Percentiles rank a stretch among this genome's conserved stretches.
Conservation (phyloP, 2,113 vertebrate species). For the Benitochromis conjunctus region DNA sequence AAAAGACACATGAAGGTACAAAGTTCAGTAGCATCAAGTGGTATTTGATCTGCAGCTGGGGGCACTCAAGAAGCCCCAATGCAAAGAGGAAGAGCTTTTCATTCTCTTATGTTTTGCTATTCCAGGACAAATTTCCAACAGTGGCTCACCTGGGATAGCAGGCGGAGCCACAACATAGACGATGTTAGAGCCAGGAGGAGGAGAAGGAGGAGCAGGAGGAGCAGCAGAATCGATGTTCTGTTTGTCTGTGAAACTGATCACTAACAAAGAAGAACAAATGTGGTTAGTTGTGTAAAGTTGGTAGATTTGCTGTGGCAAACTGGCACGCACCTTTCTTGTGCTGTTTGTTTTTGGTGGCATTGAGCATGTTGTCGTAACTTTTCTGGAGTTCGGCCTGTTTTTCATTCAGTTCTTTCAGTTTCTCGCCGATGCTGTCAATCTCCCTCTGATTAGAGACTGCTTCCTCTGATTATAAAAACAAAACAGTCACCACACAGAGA, state of each 20-base stretch:
- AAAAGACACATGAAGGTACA: neutral
- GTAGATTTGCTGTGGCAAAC: neutral
- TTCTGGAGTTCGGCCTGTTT: constrained; percentile 30
- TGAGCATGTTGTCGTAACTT: neutral
- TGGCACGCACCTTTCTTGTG: neutral
- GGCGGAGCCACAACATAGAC: constrained; percentile 40
- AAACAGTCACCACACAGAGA: neutral
- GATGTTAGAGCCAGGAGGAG: neutral
- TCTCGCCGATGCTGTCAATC: constrained; percentile 19
- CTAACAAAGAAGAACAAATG: neutral
- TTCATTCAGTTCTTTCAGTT: constrained; percentile 27
- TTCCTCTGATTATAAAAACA: neutral
- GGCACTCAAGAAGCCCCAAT: neutral
- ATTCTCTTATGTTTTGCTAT: neutral
- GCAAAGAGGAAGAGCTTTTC: neutral
- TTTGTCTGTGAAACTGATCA: neutral
- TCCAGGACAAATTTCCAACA: neutral
- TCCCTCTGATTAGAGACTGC: neutral
- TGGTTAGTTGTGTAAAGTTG: neutral
- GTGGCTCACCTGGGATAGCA: constrained; percentile 24
- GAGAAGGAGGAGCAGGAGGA: neutral
- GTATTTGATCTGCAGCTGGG: neutral
- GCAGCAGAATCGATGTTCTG: neutral
- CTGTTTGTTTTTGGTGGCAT: neutral
- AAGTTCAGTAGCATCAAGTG: neutral